Percentiles rank a stretch among this genome's conserved stretches.
These are phyloP conservation scores for Auanema freiburgensis DNA, from an alignment of 2,888 invertebrate genomes.

Conservation along the genomic window DNA sequence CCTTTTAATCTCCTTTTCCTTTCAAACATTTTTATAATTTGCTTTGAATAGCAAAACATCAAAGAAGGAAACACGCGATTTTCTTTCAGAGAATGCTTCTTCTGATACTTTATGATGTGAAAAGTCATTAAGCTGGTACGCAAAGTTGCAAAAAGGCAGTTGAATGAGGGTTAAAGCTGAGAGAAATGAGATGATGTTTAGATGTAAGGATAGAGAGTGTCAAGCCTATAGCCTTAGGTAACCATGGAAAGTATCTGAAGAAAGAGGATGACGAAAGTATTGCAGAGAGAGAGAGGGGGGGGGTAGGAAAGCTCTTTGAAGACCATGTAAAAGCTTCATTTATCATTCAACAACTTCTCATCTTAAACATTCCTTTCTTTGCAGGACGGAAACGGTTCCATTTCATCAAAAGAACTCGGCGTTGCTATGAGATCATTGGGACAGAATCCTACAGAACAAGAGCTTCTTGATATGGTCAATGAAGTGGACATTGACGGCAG, in stretches of 20 bases:
- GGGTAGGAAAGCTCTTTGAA: neutral
- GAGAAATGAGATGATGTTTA: neutral
- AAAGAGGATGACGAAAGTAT: neutral
- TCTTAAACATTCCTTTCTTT: conserved; percentile 21
- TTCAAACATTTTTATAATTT: conserved; percentile 1
- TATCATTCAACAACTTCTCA: neutral
- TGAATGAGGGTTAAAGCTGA: neutral
- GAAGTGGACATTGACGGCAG: conserved; percentile 64
- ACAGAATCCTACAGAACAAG: conserved; percentile 66
- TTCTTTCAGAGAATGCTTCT: too few species aligned
- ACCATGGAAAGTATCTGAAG: neutral
- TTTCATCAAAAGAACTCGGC: conserved; percentile 65
- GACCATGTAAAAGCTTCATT: neutral
- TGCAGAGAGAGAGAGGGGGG: too few species aligned
- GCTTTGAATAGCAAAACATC: conserved; percentile 3
- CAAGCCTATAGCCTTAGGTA: too few species aligned
- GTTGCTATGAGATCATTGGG: conserved; percentile 66
- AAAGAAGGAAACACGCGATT: conserved; percentile 1
- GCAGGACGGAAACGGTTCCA: conserved; percentile 65
- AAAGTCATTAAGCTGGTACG: neutral
- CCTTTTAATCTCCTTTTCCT: conserved; percentile 1
- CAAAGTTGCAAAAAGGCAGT: neutral
- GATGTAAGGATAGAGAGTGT: neutral
- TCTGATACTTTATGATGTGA: too few species aligned
- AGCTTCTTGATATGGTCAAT: conserved; percentile 64